Conservation (phyloP, 2,888 invertebrate genomes). For the Ochlodes sylvanus region DNA sequence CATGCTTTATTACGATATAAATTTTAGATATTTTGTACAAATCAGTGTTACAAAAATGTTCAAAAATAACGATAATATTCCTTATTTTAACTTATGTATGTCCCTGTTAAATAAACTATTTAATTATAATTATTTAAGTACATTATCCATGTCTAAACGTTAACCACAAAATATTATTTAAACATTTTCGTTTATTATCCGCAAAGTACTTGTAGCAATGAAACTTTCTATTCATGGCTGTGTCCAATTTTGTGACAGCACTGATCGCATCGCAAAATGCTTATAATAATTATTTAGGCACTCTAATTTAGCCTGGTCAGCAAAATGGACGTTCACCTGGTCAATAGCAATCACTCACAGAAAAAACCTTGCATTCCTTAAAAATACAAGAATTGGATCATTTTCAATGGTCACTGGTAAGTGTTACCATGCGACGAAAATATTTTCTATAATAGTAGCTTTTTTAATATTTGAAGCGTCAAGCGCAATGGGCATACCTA, state of each 20-base stretch:
- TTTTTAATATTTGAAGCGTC: conserved; percentile 46
- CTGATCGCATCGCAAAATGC: conserved; percentile 31
- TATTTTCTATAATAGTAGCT: conserved; percentile 36
- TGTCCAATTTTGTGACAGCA: conserved; percentile 35
- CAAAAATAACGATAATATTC: neutral
- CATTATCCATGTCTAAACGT: neutral
- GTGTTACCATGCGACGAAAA: conserved; percentile 41
- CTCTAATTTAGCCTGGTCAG: conserved; percentile 40
- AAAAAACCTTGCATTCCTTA: conserved; percentile 36
- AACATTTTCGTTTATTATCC: neutral
- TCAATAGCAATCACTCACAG: conserved; percentile 44
- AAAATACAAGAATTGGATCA: conserved; percentile 34
- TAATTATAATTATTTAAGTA: neutral
- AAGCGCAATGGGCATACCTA: conserved; percentile 43
- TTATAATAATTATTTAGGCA: conserved; percentile 31
- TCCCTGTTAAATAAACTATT: too few species aligned
- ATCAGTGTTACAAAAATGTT: neutral
- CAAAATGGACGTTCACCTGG: conserved; percentile 36
- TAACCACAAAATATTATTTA: neutral
- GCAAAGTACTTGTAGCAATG: conserved; percentile 33
- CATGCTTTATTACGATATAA: neutral
- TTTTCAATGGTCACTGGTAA: conserved; percentile 45
- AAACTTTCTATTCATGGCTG: conserved; percentile 16
- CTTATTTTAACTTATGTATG: too few species aligned
- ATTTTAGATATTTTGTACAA: neutral